Evolutionary conservation across 2,888 invertebrate species (phyloP).

Genomic region (Hemithea aestivaria): DNA sequence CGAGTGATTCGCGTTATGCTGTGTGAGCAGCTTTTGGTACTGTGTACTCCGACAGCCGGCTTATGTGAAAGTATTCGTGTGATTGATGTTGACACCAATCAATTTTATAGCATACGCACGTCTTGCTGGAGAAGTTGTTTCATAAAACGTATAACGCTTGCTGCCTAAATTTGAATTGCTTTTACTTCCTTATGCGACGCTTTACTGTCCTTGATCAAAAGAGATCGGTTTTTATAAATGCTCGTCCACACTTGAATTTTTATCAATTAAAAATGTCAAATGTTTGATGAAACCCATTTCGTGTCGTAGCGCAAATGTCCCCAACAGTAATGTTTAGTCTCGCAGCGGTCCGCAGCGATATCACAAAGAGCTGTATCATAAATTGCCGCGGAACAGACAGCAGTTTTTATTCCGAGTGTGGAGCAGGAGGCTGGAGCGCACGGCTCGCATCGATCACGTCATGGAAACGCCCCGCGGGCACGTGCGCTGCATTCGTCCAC

Average conservation of each 20-base stretch:
- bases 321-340: conserved; percentile 4
- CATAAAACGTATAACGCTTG: too few relatives aligned
- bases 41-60: conserved; percentile 2
- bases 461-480: conserved; percentile 30
- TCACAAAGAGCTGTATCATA: conserved; percentile 47
- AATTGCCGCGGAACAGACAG: conserved; percentile 39
- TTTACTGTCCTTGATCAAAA: too few relatives aligned
- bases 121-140: too few relatives aligned
- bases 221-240: too few relatives aligned
- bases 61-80: conserved; percentile 14
- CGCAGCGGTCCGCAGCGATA: conserved; percentile 21
- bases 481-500: conserved; percentile 35
- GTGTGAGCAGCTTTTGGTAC: conserved; percentile 7
- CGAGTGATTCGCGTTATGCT: conserved; percentile 17
- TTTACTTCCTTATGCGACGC: too few relatives aligned
- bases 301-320: background rate
- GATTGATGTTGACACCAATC: conserved; percentile 7
- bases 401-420: conserved; percentile 37
- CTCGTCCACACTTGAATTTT: too few relatives aligned
- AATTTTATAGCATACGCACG: conserved; percentile 7
- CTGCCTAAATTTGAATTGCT: too few relatives aligned
- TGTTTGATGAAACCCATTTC: too few relatives aligned
- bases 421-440: conserved; percentile 21
- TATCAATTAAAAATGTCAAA: too few relatives aligned
- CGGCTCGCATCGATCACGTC: conserved; percentile 43